Percentiles rank a stretch among this genome's conserved stretches.
phyloP scores from a whole-genome alignment of 2,797 vertebrate species.

The Danionella dracula region DNA sequence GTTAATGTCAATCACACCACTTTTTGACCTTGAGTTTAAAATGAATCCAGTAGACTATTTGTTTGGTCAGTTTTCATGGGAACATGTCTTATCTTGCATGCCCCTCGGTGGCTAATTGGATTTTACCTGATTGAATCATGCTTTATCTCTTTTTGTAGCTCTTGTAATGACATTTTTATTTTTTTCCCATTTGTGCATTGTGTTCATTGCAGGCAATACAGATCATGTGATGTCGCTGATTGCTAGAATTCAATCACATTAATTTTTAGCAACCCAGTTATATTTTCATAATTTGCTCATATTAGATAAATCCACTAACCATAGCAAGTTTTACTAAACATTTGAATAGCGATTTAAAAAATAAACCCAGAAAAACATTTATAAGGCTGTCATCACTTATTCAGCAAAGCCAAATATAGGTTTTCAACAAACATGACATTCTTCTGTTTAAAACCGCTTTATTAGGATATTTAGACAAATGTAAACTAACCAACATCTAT shows the following conservation, averaged over 20 bases:
- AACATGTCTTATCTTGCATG: constrained; percentile 34
- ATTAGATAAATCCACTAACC: no score
- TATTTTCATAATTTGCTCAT: no score
- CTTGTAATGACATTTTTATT: constrained; percentile 44
- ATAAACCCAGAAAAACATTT: no score
- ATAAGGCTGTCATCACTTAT: not conserved
- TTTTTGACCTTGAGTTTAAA: not conserved
- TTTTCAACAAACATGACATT: no score
- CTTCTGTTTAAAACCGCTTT: no score
- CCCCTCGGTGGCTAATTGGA: constrained; percentile 51
- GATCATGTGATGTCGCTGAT: constrained; percentile 47
- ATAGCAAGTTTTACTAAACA: no score
- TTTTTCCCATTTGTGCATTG: constrained; percentile 1
- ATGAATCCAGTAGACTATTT: constrained; percentile 25
- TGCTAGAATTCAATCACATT: not conserved
- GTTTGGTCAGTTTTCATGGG: constrained; percentile 44
- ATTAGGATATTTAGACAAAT: no score
- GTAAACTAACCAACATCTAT: no score
- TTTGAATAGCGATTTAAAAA: no score
- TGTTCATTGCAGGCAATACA: not conserved
- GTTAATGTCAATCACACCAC: not conserved
- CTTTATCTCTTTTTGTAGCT: constrained; percentile 18
- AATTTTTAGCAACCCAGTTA: not conserved
- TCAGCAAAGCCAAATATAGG: not conserved
- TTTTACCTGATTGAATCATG: constrained; percentile 51